phyloP scores from a whole-genome alignment of 2,888 invertebrate genomes.

The Smittia aterrima region DNA sequence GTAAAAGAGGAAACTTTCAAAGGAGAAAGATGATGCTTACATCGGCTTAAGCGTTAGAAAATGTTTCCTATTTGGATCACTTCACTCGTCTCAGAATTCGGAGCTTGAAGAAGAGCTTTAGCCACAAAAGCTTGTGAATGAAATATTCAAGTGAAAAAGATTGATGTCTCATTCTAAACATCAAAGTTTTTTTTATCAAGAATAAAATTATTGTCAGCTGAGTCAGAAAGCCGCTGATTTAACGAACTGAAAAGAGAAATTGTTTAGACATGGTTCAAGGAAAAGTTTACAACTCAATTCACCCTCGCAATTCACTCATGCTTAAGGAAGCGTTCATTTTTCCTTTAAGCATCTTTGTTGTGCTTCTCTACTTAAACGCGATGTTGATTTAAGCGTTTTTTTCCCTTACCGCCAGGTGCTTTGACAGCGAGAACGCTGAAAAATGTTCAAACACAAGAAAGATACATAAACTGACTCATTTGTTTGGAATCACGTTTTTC shows the following conservation, averaged over 20 bases:
- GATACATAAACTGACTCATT: slow-evolving; percentile 30
- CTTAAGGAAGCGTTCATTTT: background rate
- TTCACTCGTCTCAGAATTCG: no score
- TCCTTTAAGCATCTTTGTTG: background rate
- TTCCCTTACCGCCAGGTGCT: background rate
- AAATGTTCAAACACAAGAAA: background rate
- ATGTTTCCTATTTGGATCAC: no score
- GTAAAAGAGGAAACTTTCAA: no score
- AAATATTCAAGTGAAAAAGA: background rate
- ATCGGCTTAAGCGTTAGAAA: no score
- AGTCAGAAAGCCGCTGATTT: no score
- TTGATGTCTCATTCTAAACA: background rate
- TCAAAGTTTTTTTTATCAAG: no score
- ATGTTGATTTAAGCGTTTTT: background rate
- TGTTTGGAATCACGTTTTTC: slow-evolving; percentile 32
- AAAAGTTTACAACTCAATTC: background rate
- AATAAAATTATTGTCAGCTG: no score
- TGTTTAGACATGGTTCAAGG: no score
- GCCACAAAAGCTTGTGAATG: no score
- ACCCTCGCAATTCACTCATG: slow-evolving; percentile 6
- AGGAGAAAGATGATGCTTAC: no score
- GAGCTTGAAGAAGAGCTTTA: no score
- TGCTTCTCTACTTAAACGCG: background rate
- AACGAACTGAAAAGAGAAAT: no score
- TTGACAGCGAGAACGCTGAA: background rate